These are phyloP conservation scores for Marmota monax DNA, from an alignment of 2,113 vertebrate genomes.

Conservation along the genomic window DNA sequence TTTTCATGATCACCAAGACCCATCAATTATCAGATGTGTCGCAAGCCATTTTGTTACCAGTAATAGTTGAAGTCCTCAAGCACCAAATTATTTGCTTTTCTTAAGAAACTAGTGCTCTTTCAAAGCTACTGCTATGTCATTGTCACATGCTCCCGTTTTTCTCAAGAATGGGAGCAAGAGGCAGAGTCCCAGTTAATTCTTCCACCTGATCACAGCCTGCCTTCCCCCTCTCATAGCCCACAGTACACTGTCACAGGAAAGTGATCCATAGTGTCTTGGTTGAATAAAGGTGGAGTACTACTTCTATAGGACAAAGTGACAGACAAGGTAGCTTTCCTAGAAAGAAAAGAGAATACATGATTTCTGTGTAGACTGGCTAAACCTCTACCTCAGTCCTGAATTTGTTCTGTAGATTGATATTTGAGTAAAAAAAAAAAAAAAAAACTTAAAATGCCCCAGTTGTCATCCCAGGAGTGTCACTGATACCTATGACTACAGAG, in stretches of 20 bases:
- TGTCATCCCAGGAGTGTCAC: not conserved
- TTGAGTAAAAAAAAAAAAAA: not conserved
- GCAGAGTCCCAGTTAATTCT: not conserved
- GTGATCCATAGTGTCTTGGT: not conserved
- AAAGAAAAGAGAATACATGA: not conserved
- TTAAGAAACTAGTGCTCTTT: not conserved
- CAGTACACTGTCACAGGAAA: not conserved
- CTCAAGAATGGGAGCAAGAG: not conserved
- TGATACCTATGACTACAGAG: not conserved
- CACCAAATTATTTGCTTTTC: not conserved
- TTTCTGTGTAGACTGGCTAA: not conserved
- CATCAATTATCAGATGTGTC: not conserved
- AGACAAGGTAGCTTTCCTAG: conserved; percentile 34
- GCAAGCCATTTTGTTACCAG: not conserved
- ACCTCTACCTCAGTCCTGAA: not conserved
- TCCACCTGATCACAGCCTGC: not conserved
- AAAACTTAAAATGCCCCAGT: not conserved
- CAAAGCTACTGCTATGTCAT: not conserved
- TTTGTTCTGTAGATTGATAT: not conserved
- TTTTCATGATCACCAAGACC: not conserved
- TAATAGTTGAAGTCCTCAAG: not conserved
- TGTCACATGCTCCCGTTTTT: not conserved
- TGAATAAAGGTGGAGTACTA: not conserved
- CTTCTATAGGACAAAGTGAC: not conserved
- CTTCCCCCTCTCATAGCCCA: not conserved